A percentile compares a stretch with the other conserved stretches of the same genome.
phyloP scores from a whole-genome alignment of 2,113 vertebrate genomes.

The Prinia subflava region DNA sequence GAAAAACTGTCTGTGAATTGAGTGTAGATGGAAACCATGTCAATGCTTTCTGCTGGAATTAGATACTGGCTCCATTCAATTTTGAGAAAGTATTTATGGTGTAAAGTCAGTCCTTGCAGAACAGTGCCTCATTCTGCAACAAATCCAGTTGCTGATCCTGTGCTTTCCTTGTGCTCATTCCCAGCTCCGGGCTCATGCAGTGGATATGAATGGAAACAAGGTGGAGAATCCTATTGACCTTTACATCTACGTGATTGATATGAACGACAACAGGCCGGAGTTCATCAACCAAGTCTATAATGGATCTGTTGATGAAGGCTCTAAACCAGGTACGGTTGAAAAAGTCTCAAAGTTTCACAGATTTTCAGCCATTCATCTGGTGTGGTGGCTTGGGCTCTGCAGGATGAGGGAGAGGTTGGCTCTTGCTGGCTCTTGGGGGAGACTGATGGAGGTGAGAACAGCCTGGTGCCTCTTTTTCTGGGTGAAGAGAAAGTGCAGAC shows the following conservation, averaged over 20 bases:
- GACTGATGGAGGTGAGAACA: not conserved
- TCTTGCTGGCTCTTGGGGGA: not conserved
- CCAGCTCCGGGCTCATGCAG: conserved; percentile 92
- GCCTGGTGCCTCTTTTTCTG: not conserved
- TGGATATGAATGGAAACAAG: conserved; percentile 98
- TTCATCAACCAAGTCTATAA: conserved; percentile 96
- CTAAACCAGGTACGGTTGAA: conserved; percentile 86
- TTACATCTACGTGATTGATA: conserved; percentile 97
- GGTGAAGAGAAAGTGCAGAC: not conserved
- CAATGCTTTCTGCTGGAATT: conserved; percentile 21
- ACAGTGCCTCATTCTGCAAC: not conserved
- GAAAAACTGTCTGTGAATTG: not conserved
- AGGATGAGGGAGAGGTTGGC: not conserved
- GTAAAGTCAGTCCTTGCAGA: not conserved
- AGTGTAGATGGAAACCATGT: not conserved
- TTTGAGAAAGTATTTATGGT: not conserved
- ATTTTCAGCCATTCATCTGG: not conserved
- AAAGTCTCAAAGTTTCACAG: not conserved
- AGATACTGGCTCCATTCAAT: not conserved
- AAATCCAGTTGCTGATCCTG: conserved; percentile 1
- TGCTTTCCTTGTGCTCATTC: conserved; percentile 26
- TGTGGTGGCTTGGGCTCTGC: not conserved
- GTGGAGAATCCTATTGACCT: conserved; percentile 98
- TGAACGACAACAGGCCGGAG: conserved; percentile 97
- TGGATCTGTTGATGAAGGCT: conserved; percentile 93